phyloP scores from a whole-genome alignment of 2,888 invertebrate species.

The Pharmacophagus antenor region DNA sequence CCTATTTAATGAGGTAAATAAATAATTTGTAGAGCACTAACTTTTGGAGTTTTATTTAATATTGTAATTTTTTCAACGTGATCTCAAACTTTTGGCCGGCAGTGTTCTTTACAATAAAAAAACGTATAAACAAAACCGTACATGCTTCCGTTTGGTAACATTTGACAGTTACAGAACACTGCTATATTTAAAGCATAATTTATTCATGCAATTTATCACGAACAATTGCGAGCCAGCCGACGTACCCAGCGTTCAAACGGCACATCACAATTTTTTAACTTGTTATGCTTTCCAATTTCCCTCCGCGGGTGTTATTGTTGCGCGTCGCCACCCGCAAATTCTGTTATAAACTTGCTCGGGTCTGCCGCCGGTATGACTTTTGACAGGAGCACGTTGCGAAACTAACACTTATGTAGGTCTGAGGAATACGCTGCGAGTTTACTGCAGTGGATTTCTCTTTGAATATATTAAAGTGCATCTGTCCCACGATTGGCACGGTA shows the following conservation, averaged over 20 bases:
- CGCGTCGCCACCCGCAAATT: constrained; percentile 18
- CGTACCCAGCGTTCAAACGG: constrained; percentile 36
- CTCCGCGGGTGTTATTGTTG: constrained; percentile 28
- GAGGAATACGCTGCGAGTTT: background rate
- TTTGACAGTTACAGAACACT: constrained; percentile 15
- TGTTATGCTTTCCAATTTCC: constrained; percentile 43
- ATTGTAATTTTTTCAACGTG: too few relatives aligned
- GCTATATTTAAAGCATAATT: constrained; percentile 27
- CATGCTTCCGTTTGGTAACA: constrained; percentile 10
- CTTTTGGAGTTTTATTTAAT: too few relatives aligned
- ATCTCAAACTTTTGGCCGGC: too few relatives aligned
- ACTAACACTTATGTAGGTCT: constrained; percentile 24
- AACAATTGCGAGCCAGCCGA: constrained; percentile 38
- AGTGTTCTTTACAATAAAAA: too few relatives aligned
- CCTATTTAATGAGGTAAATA: too few relatives aligned
- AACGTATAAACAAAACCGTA: constrained; percentile 20
- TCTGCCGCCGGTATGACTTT: constrained; percentile 23
- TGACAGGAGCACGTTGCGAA: constrained; percentile 22
- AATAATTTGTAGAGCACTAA: too few relatives aligned
- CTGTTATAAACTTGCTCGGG: constrained; percentile 29
- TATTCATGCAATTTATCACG: constrained; percentile 28
- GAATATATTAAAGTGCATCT: background rate
- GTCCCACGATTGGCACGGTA: too few relatives aligned
- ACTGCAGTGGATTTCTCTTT: constrained; percentile 8
- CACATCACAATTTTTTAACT: constrained; percentile 47